Evolutionary conservation across 2,888 invertebrate species (phyloP).

Genomic region (Proisotoma minuta): DNA sequence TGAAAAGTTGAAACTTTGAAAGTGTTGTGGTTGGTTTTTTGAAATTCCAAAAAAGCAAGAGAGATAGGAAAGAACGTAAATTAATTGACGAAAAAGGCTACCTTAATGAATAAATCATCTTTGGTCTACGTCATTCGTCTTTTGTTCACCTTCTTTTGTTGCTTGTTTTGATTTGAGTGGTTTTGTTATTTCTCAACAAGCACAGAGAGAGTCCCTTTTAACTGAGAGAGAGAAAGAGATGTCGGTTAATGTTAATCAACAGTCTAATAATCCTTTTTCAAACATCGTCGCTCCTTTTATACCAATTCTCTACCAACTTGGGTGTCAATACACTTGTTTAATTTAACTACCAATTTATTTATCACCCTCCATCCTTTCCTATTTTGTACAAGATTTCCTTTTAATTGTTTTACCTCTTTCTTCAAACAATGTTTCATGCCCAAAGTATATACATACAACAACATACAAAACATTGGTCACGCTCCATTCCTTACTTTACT

Average conservation of each 20-base stretch:
- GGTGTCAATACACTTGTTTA: background rate
- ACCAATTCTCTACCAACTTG: background rate
- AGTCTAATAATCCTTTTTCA: too few species aligned
- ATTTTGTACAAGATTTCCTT: too few species aligned
- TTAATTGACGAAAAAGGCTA: constrained; percentile 45
- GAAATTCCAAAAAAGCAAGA: constrained; percentile 5
- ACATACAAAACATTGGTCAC: too few species aligned
- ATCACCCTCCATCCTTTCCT: too few species aligned
- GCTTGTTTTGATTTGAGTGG: constrained; percentile 39
- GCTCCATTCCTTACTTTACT: too few species aligned
- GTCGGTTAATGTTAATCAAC: background rate
- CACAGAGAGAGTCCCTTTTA: constrained; percentile 5
- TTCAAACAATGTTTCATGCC: too few species aligned
- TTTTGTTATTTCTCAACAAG: constrained; percentile 29
- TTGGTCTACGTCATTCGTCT: constrained; percentile 38
- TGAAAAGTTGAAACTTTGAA: background rate
- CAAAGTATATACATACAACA: too few species aligned
- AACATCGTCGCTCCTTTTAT: background rate
- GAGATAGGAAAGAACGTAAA: constrained; percentile 28
- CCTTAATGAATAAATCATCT: constrained; percentile 45
- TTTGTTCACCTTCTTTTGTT: constrained; percentile 36
- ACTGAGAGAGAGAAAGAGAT: too few species aligned
- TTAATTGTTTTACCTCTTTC: too few species aligned
- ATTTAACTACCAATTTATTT: too few species aligned
- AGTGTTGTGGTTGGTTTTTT: background rate